These are phyloP conservation scores for Nomada goodeniana DNA, from an alignment of 2,888 invertebrate genomes.

Conservation along the genomic window DNA sequence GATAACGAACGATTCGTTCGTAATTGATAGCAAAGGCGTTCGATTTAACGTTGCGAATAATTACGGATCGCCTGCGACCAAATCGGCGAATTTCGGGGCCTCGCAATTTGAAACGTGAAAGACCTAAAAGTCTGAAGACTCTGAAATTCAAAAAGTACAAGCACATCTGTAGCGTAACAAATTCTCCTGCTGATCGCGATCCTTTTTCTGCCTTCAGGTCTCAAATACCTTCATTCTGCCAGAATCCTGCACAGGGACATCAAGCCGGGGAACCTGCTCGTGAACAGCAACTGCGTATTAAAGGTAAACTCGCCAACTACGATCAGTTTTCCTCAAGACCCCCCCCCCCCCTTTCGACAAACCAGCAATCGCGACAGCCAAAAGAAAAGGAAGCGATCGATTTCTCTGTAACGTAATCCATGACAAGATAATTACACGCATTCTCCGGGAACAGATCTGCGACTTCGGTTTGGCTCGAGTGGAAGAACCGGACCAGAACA, in stretches of 20 bases:
- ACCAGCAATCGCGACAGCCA: too few species aligned
- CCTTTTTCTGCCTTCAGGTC: conserved; percentile 87
- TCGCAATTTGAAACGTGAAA: not conserved
- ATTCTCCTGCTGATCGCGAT: not conserved
- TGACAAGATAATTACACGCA: not conserved
- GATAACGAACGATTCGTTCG: not conserved
- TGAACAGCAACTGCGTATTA: conserved; percentile 99
- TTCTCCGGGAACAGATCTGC: conserved; percentile 90
- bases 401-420: not conserved
- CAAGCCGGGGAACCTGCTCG: conserved; percentile 99
- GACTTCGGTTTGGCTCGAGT: conserved; percentile 99
- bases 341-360: too few species aligned
- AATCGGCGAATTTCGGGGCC: too few species aligned
- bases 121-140: not conserved
- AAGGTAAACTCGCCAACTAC: conserved; percentile 88
- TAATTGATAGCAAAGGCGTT: not conserved
- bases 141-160: not conserved
- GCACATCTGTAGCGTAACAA: not conserved
- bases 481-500: conserved; percentile 96
- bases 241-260: conserved; percentile 99
- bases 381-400: not conserved
- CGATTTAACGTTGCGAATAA: not conserved
- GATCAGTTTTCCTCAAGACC: not conserved
- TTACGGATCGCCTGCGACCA: not conserved
- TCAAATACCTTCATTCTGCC: conserved; percentile 99